Percentiles rank a stretch among this genome's conserved stretches.
Evolutionary conservation across 1,140 invertebrate genomes (phyloP).

Genomic region (Doryteuthis pealeii): DNA sequence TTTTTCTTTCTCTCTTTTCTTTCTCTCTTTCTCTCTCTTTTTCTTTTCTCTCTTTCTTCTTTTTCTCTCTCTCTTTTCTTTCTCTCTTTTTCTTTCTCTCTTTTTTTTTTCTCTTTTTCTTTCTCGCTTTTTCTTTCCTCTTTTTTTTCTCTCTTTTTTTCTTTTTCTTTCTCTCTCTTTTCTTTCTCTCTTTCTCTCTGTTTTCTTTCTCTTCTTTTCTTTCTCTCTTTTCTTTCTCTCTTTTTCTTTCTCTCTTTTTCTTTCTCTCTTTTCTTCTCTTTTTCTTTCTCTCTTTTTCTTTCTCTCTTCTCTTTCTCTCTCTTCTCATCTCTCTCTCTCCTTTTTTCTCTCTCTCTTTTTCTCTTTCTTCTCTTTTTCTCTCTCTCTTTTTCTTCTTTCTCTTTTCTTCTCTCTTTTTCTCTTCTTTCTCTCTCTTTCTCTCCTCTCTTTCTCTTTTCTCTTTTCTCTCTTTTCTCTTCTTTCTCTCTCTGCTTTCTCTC

Average conservation of each 20-base stretch:
- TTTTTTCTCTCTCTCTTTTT: not conserved
- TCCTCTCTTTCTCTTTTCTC: not conserved
- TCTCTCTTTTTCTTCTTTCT: not conserved
- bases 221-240: not conserved
- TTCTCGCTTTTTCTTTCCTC: not conserved
- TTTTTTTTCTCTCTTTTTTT: not conserved
- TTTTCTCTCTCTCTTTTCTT: not conserved
- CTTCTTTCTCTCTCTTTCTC: not conserved
- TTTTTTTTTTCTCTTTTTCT: not conserved
- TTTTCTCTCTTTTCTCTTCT: not conserved
- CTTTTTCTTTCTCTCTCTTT: not conserved
- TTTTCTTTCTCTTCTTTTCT: not conserved
- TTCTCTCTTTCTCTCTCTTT: not conserved
- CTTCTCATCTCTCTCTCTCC: not conserved
- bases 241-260: not conserved
- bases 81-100: not conserved
- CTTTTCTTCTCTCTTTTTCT: not conserved
- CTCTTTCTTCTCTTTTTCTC: not conserved
- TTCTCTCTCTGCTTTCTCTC: not conserved
- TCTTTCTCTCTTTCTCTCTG: not conserved
- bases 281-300: not conserved
- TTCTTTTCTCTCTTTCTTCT: not conserved
- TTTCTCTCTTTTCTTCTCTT: not conserved
- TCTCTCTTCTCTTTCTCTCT: not conserved
- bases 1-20: not conserved